phyloP scores from a whole-genome alignment of 2,113 vertebrate genomes.

The Sciurus niger region DNA sequence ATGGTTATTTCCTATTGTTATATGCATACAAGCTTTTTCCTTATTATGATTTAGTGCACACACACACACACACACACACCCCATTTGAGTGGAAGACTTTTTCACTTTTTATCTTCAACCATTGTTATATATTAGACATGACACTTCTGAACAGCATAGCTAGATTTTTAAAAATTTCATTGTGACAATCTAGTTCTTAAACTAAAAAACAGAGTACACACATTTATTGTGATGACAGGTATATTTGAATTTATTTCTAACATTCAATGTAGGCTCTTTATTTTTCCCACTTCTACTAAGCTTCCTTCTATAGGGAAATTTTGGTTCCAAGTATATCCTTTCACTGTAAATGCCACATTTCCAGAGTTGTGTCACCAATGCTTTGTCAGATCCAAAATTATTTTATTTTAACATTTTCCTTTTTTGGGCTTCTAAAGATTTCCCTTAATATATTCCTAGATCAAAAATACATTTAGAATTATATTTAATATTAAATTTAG shows the following conservation, averaged over 20 bases:
- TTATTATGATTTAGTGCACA: neutral
- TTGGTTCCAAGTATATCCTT: neutral
- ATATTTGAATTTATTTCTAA: neutral
- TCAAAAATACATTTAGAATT: constrained; percentile 27
- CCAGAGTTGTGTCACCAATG: neutral
- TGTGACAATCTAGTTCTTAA: neutral
- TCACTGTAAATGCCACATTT: neutral
- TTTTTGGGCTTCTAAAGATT: neutral
- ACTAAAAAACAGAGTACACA: neutral
- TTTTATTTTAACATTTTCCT: neutral
- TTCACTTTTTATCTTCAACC: neutral
- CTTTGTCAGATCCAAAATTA: neutral
- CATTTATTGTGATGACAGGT: neutral
- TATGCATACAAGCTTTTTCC: neutral
- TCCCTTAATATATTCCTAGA: neutral
- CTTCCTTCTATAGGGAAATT: neutral
- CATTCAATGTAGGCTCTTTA: neutral
- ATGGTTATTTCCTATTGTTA: neutral
- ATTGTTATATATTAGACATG: neutral
- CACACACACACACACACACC: neutral
- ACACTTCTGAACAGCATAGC: neutral
- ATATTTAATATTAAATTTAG: neutral
- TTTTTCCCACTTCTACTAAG: neutral
- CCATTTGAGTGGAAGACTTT: no score
- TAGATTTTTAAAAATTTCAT: neutral